phyloP scores from a whole-genome alignment of 2,113 vertebrate genomes.

The Phylloscopus trochiloides region DNA sequence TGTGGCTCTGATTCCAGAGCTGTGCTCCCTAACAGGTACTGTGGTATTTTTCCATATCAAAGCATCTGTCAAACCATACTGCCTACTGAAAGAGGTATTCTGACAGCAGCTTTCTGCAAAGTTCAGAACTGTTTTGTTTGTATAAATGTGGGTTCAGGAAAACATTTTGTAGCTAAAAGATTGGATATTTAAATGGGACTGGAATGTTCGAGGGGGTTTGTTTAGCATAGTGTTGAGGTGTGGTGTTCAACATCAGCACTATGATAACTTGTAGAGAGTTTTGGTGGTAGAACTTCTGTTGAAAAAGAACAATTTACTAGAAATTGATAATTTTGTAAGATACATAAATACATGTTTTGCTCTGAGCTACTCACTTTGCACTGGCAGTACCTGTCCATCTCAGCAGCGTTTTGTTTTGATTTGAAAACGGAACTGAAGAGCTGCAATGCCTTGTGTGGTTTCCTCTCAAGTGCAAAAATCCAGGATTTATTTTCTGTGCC shows the following conservation, averaged over 20 bases:
- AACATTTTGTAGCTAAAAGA: background rate
- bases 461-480: background rate
- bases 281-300: background rate
- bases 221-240: background rate
- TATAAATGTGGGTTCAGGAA: background rate
- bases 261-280: background rate
- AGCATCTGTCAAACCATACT: background rate
- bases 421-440: background rate
- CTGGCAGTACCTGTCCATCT: background rate
- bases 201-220: background rate
- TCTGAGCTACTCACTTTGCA: background rate
- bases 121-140: background rate
- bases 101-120: background rate
- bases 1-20: conserved; percentile 87
- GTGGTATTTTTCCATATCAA: background rate
- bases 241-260: background rate
- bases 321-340: background rate
- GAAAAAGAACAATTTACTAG: background rate
- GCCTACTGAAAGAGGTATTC: background rate
- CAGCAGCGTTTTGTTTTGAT: background rate
- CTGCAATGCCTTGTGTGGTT: background rate
- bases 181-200: background rate
- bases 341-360: background rate
- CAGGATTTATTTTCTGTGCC: background rate
- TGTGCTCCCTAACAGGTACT: conserved; percentile 92